Conservation (phyloP, 2,113 vertebrate species). For the Mungos mungo region DNA sequence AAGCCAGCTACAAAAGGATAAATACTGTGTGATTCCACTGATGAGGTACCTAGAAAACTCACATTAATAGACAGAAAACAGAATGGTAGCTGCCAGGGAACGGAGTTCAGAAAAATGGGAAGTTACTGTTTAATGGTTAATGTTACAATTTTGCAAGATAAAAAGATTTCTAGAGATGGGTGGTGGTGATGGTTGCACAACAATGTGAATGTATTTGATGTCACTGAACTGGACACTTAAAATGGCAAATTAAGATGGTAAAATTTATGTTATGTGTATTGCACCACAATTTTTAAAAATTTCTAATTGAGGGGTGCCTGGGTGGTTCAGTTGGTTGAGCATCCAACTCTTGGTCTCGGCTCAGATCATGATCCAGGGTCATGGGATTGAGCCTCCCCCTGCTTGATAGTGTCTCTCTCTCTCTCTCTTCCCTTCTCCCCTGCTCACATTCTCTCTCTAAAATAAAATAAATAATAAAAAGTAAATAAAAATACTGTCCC, state of each 20-base stretch:
- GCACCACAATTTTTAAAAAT: background rate
- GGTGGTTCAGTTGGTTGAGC: background rate
- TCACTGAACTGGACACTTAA: slow-evolving; percentile 1
- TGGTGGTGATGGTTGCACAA: background rate
- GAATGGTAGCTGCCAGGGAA: background rate
- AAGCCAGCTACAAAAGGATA: slow-evolving; percentile 33
- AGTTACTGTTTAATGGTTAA: slow-evolving; percentile 13
- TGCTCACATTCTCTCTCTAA: background rate
- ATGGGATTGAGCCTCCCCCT: background rate
- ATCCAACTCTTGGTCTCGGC: background rate
- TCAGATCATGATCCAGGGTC: background rate
- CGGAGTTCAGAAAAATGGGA: background rate
- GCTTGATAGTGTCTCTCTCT: background rate
- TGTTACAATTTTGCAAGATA: slow-evolving; percentile 22
- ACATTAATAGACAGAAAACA: background rate
- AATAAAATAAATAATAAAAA: background rate
- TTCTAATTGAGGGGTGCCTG: background rate
- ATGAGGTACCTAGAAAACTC: background rate
- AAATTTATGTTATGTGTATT: background rate
- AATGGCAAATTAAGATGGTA: background rate
- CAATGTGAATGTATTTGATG: background rate
- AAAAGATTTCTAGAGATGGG: background rate
- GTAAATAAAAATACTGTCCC: background rate
- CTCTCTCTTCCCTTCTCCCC: background rate
- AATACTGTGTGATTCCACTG: background rate